Percentiles rank a stretch among this genome's conserved stretches.
Conservation (phyloP, 1,140 invertebrate genomes). For the Polypedilum pembai region DNA sequence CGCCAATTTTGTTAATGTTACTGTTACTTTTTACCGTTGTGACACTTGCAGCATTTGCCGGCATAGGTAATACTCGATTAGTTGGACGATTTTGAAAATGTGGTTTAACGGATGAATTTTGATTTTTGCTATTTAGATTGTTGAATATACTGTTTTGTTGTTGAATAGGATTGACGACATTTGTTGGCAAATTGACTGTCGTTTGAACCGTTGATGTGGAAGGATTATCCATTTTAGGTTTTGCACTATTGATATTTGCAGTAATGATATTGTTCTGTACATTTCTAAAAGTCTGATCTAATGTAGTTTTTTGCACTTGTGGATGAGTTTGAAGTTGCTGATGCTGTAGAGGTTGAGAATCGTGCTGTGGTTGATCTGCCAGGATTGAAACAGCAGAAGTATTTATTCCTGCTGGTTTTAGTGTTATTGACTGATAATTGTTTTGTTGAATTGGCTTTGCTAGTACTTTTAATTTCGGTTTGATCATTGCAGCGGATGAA, state of each 20-base stretch:
- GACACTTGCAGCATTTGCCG: conserved; percentile 39
- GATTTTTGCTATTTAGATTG: conserved; percentile 36
- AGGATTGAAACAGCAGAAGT: no score
- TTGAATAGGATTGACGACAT: conserved; percentile 57
- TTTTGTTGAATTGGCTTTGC: conserved; percentile 35
- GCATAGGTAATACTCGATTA: conserved; percentile 67
- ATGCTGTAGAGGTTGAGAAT: no score
- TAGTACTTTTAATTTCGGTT: conserved; percentile 33
- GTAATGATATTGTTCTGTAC: background rate
- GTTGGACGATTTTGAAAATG: conserved; percentile 50
- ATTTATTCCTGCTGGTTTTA: conserved; percentile 41
- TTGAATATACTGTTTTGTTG: conserved; percentile 38
- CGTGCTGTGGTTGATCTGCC: no score
- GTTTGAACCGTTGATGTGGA: conserved; percentile 47
- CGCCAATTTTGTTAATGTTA: background rate
- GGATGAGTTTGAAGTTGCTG: conserved; percentile 40
- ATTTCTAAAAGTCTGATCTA: background rate
- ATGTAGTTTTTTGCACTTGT: conserved; percentile 30
- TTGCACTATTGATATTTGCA: conserved; percentile 20
- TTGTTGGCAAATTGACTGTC: conserved; percentile 54
- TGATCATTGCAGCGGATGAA: conserved; percentile 27
- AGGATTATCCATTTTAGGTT: conserved; percentile 26
- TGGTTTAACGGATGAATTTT: conserved; percentile 40
- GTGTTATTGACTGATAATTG: conserved; percentile 32
- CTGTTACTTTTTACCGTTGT: background rate